Evolutionary conservation across 2,797 vertebrate genomes (phyloP).

Genomic region (Silurus aristotelis): DNA sequence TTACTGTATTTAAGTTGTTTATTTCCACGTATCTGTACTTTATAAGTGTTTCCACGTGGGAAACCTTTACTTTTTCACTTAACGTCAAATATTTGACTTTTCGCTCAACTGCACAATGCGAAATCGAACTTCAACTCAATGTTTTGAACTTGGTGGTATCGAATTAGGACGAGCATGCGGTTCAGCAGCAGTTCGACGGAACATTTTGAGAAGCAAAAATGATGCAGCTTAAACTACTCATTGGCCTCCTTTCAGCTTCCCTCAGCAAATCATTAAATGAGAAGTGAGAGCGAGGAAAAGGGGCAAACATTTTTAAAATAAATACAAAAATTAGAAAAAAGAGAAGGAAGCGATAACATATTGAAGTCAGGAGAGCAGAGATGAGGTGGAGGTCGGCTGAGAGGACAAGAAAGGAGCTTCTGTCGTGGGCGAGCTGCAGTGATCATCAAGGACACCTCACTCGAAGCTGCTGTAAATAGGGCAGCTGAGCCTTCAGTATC

Average conservation of each 20-base stretch:
- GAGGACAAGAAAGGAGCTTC: conserved; percentile 24
- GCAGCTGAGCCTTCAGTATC: conserved; percentile 37
- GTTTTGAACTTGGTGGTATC: too few species aligned
- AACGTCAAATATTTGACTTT: too few species aligned
- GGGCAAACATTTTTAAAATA: background rate
- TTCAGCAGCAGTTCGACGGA: too few species aligned
- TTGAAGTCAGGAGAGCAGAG: conserved; percentile 40
- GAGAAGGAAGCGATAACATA: conserved; percentile 16
- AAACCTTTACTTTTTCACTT: too few species aligned
- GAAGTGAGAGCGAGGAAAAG: conserved; percentile 6
- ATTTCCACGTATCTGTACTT: too few species aligned
- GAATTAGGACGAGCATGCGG: too few species aligned
- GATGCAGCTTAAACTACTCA: conserved; percentile 10
- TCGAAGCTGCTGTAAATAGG: conserved; percentile 48
- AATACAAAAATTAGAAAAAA: background rate
- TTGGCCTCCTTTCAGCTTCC: conserved; percentile 63
- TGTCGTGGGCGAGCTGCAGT: conserved; percentile 30
- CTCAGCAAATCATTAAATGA: conserved; percentile 55
- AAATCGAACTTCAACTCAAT: too few species aligned
- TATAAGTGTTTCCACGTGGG: too few species aligned
- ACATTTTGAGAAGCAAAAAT: too few species aligned
- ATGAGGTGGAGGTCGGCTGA: conserved; percentile 11
- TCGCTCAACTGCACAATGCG: too few species aligned
- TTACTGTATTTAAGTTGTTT: too few species aligned
- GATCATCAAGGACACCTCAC: conserved; percentile 45